A percentile compares a stretch with the other conserved stretches of the same genome.
These are phyloP conservation scores for Podarcis siculus DNA, from an alignment of 2,797 vertebrate genomes.

Conservation along the genomic window DNA sequence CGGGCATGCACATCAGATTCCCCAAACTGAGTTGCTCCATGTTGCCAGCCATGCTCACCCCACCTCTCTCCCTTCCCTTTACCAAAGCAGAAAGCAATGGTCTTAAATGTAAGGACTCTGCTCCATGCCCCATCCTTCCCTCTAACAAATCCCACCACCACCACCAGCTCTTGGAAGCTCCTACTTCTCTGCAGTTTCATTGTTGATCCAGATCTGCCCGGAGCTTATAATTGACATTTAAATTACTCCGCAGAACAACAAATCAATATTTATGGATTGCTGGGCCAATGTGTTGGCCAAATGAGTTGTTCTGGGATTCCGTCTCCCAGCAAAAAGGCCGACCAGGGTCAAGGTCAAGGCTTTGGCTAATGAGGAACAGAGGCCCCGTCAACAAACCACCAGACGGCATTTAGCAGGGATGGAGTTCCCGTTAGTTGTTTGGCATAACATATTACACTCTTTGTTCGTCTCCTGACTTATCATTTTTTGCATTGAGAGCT, in stretches of 20 bases:
- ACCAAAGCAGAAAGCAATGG: not conserved
- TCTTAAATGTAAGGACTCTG: rapidly evolving
- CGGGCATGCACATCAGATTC: not conserved
- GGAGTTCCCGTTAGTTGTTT: slow-evolving; percentile 21
- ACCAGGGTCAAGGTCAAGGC: slow-evolving; percentile 89
- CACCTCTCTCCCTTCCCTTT: not conserved
- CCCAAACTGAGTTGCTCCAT: not conserved
- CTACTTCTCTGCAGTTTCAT: slow-evolving; percentile 80
- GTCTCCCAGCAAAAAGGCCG: slow-evolving; percentile 82
- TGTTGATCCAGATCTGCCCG: slow-evolving; percentile 82
- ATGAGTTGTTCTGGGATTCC: slow-evolving; percentile 76
- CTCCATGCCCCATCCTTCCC: slow-evolving; percentile 21
- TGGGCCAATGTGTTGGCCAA: slow-evolving; percentile 83
- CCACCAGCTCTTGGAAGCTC: slow-evolving; percentile 58
- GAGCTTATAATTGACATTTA: slow-evolving; percentile 93
- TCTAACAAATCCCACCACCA: slow-evolving; percentile 59
- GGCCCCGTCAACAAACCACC: slow-evolving; percentile 73
- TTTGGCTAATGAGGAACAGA: slow-evolving; percentile 86
- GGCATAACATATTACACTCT: not conserved
- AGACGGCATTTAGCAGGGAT: slow-evolving; percentile 77
- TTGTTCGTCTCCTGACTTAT: slow-evolving; percentile 39
- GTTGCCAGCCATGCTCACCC: too few relatives aligned
- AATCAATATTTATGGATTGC: slow-evolving; percentile 96
- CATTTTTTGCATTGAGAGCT: slow-evolving; percentile 14
- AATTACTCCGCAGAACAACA: slow-evolving; percentile 93